Conservation (phyloP, 2,797 vertebrate species). For the Melanogrammus aeglefinus region DNA sequence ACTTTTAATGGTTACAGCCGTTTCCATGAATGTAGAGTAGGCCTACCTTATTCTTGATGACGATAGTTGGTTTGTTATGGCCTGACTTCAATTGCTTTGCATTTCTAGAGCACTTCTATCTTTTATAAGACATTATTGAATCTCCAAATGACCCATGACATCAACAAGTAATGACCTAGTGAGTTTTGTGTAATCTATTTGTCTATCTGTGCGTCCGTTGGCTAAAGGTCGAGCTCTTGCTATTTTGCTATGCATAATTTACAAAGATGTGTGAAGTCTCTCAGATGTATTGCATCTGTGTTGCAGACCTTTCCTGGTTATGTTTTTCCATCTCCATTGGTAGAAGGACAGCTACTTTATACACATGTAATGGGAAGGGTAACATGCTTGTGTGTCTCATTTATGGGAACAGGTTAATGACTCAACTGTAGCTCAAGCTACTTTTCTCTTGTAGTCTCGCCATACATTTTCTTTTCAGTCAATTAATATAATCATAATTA, state of each 20-base stretch:
- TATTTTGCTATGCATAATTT: background rate
- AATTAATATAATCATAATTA: background rate
- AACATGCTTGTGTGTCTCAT: background rate
- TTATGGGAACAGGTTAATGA: constrained; percentile 1
- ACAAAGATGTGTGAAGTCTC: background rate
- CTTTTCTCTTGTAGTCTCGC: background rate
- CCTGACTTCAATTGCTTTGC: too few species aligned
- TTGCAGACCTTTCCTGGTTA: background rate
- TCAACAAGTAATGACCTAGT: background rate
- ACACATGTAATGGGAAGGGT: background rate
- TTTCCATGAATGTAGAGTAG: background rate
- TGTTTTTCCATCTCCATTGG: background rate
- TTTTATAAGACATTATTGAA: background rate
- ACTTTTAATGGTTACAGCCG: background rate
- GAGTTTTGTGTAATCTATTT: background rate
- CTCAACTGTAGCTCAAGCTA: background rate
- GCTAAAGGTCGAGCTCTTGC: background rate
- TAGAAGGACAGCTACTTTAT: background rate
- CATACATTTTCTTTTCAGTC: background rate
- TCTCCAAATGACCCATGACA: background rate
- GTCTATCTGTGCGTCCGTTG: background rate
- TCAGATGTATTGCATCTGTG: background rate
- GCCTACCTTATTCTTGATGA: too few species aligned
- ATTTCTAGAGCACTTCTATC: too few species aligned
- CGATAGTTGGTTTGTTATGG: too few species aligned